These are phyloP conservation scores for Lagodon rhomboides DNA, from an alignment of 2,797 vertebrate species.

Conservation along the genomic window DNA sequence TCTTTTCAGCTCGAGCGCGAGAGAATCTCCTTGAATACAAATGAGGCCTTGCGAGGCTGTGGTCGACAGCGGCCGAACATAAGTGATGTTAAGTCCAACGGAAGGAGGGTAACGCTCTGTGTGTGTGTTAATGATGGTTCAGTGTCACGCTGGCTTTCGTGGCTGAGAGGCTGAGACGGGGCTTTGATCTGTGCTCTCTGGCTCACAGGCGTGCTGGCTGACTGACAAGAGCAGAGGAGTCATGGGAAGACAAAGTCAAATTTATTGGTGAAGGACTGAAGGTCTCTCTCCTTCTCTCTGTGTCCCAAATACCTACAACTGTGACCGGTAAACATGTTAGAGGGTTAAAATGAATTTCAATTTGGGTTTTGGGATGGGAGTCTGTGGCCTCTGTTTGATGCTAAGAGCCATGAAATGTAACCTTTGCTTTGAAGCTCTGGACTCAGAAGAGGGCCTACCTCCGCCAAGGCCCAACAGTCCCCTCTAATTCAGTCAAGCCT, in stretches of 20 bases:
- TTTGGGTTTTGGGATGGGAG: constrained; percentile 4
- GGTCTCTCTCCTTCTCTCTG: constrained; percentile 2
- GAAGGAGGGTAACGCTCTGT: constrained; percentile 55
- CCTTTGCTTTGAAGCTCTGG: neutral
- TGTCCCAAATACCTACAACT: constrained; percentile 28
- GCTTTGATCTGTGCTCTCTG: constrained; percentile 74
- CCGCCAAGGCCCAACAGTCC: too few species aligned
- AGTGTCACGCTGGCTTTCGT: constrained; percentile 68
- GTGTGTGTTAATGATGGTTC: constrained; percentile 74
- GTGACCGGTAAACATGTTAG: constrained; percentile 45
- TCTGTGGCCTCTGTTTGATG: constrained; percentile 9
- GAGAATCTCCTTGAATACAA: constrained; percentile 58
- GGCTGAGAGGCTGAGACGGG: constrained; percentile 65
- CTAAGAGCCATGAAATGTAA: constrained; percentile 23
- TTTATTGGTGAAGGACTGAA: constrained; percentile 51
- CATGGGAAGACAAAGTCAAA: constrained; percentile 75
- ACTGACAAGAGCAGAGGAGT: constrained; percentile 61
- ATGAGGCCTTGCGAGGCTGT: constrained; percentile 32
- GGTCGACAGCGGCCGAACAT: constrained; percentile 47
- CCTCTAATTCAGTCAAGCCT: too few species aligned
- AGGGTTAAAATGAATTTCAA: constrained; percentile 19
- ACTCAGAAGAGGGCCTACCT: too few species aligned
- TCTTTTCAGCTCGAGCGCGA: constrained; percentile 37
- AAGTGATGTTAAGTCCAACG: constrained; percentile 61
- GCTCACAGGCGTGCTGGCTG: constrained; percentile 53